Percentiles rank a stretch among this genome's conserved stretches.
Evolutionary conservation across 1,140 invertebrate genomes (phyloP).

Genomic region (Panagrolaimus sp.): DNA sequence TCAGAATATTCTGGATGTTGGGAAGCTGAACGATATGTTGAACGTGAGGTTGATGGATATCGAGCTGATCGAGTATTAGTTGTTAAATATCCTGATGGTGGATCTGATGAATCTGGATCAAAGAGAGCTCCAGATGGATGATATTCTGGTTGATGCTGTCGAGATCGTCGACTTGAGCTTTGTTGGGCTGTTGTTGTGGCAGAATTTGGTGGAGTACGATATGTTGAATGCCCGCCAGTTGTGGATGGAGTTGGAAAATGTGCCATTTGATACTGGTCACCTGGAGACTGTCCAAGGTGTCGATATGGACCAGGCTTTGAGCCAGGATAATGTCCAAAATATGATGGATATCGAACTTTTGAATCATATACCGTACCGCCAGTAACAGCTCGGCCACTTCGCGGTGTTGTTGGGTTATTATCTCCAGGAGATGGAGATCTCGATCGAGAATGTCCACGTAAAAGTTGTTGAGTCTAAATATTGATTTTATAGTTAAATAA

Average conservation of each 20-base stretch:
- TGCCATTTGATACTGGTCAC: background rate
- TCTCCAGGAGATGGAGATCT: background rate
- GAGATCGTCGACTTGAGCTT: background rate
- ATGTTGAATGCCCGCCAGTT: background rate
- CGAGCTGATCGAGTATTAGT: background rate
- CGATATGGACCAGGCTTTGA: background rate
- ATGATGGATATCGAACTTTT: background rate
- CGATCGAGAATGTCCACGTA: background rate
- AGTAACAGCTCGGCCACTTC: background rate
- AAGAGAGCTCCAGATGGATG: background rate
- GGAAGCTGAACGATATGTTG: background rate
- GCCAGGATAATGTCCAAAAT: background rate
- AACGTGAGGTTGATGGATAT: background rate
- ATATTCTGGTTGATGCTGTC: background rate
- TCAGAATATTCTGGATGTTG: background rate
- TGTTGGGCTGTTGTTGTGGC: background rate
- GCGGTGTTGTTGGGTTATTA: background rate
- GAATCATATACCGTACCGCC: background rate
- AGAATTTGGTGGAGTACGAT: background rate
- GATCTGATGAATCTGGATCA: background rate
- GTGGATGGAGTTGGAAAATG: background rate
- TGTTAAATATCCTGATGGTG: background rate
- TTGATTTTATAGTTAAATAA: too few relatives aligned
- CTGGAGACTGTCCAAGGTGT: background rate
- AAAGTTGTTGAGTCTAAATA: slow-evolving; percentile 2